Evolutionary conservation across 2,888 invertebrate species (phyloP), one percentile per base, ranked within the genome.

Genomic region (Spisula solida): DNA sequence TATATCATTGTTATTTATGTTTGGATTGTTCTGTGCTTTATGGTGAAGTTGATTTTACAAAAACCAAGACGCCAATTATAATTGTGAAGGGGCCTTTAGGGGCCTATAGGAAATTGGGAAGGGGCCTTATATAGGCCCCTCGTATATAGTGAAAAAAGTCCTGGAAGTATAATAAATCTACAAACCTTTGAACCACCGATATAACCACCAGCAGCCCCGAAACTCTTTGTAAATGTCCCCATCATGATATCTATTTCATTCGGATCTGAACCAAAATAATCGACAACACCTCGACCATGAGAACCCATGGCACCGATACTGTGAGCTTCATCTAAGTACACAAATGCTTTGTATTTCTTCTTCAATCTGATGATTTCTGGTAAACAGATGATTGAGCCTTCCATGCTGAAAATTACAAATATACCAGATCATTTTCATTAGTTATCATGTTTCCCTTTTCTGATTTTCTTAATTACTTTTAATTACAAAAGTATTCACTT

Each of bases 221-320:
- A 99, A 96, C 99, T 99, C 97, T 99, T 99, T 0, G 99, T 99
- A 96, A 99, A 99, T 34, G 99, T 99, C 93, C 99, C 99, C 99
- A 99, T 99, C 92, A 99, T 97, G 94, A 97, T 95, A 93, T 99
- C 99, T 18, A 99, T 97, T 95, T 99, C 98, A 6, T 97, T 97
- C 0, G 99, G 98, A 97, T 98, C 97, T 90, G 98, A 97, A 82
- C 98, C 98, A 96, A 98, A 98, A 97, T 98, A 98, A 96, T 99
- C 99, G 0, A 98, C 97, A 47, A 98, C 98, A 20, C 99, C 99
- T 92, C 98, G 97, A 0, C 99, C 99, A 94, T 97, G 97, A 48
- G 97, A 97, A 5, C 99, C 99, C 97, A 99, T 97, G 0, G 99
- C 99, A 86, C 99, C 99, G 91, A 99, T 98, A 95, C 99, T 99